These are phyloP conservation scores for Trachythela sp. DNA, from an alignment of 64 coral and sea anemone species.

Conservation along the genomic window DNA sequence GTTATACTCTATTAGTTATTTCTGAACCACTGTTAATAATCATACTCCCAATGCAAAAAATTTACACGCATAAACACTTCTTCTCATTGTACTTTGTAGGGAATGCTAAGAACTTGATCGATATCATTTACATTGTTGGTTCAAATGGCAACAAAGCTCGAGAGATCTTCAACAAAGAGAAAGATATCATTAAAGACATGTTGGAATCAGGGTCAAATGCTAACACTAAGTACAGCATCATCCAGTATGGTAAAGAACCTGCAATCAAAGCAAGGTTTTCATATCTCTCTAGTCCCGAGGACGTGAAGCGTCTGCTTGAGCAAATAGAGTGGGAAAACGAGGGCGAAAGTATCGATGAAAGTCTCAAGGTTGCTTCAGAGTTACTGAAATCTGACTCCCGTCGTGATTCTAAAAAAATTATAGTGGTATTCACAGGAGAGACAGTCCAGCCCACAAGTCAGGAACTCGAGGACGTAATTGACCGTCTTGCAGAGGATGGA, in stretches of 20 bases:
- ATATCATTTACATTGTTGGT: background rate
- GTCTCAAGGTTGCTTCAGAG: background rate
- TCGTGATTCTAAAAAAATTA: background rate
- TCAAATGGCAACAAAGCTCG: background rate
- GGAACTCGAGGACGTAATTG: background rate
- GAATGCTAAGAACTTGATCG: background rate
- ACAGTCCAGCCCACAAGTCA: background rate
- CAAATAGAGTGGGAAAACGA: background rate
- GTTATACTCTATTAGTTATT: too few relatives aligned
- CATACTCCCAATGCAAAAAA: too few relatives aligned
- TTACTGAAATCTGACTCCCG: background rate
- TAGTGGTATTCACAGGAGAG: background rate
- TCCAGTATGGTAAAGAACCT: background rate
- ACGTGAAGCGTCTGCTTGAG: background rate
- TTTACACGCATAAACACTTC: background rate
- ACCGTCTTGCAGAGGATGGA: background rate
- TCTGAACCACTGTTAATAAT: too few relatives aligned
- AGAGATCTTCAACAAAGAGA: constrained; percentile 14
- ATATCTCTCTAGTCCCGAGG: background rate
- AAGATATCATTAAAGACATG: constrained; percentile 6
- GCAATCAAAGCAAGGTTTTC: background rate
- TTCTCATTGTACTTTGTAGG: background rate
- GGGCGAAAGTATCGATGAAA: background rate
- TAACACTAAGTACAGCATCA: background rate
- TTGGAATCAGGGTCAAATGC: background rate